These are phyloP conservation scores for Grus americana DNA, from an alignment of 2,113 vertebrate genomes.

Conservation along the genomic window DNA sequence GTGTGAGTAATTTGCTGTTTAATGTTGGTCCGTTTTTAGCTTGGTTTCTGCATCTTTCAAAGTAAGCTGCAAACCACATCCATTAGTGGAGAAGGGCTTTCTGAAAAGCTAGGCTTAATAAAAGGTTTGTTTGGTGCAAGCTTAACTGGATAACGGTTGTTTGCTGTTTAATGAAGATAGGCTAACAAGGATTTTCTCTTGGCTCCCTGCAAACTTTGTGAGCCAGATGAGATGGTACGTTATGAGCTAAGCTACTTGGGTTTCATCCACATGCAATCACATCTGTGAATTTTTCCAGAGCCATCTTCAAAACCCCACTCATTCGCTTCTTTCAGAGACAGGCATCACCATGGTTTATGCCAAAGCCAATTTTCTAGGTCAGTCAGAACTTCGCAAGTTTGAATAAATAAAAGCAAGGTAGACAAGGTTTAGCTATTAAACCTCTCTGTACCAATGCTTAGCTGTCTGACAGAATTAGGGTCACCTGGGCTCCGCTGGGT, in stretches of 20 bases:
- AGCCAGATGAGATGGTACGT: not conserved
- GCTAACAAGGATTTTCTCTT: not conserved
- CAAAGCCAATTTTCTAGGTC: not conserved
- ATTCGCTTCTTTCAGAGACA: not conserved
- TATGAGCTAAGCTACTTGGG: not conserved
- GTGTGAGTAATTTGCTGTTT: not conserved
- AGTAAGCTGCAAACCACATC: not conserved
- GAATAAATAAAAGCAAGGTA: not conserved
- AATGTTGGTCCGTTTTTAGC: not conserved
- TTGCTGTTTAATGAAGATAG: not conserved
- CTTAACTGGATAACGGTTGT: not conserved
- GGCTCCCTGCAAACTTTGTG: not conserved
- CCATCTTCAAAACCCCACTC: not conserved
- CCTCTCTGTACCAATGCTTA: not conserved
- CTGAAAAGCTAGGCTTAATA: not conserved
- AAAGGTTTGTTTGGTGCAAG: not conserved
- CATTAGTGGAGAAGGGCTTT: not conserved
- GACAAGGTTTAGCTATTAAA: constrained; percentile 36
- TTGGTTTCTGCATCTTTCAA: not conserved
- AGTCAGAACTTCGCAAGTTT: not conserved
- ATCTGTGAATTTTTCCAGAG: not conserved
- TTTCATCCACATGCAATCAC: not conserved
- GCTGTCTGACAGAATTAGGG: constrained; percentile 3
- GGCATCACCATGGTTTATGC: not conserved
- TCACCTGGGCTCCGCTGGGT: not conserved